Percentiles rank a stretch among this genome's conserved stretches.
These are phyloP conservation scores for Uloborus diversus DNA, from an alignment of 1,140 invertebrate species.

Conservation along the genomic window DNA sequence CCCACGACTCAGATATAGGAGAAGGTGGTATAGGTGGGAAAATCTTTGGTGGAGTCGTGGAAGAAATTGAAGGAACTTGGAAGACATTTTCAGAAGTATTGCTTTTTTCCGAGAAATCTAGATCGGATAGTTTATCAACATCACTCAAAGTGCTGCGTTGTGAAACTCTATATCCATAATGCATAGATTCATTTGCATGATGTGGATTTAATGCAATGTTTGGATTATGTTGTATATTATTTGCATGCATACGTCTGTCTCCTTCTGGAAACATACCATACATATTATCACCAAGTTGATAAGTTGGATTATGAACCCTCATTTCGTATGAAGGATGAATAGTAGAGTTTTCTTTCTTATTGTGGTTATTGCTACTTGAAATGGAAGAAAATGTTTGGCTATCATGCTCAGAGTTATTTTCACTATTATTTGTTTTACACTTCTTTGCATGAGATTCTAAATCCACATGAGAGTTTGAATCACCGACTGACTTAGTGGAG, in stretches of 20 bases:
- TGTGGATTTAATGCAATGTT: slow-evolving; percentile 31
- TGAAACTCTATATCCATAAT: slow-evolving; percentile 36
- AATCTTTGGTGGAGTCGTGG: slow-evolving; percentile 53
- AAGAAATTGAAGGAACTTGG: slow-evolving; percentile 61
- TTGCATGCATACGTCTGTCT: slow-evolving; percentile 29
- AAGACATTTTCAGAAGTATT: slow-evolving; percentile 57
- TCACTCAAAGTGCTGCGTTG: slow-evolving; percentile 3
- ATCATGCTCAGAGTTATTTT: slow-evolving; percentile 27
- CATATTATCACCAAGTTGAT: slow-evolving; percentile 24
- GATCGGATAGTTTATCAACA: slow-evolving; percentile 24
- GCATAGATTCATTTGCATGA: slow-evolving; percentile 27
- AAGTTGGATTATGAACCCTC: slow-evolving; percentile 27
- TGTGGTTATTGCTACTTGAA: slow-evolving; percentile 48
- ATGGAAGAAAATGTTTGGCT: slow-evolving; percentile 52
- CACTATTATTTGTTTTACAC: slow-evolving; percentile 25
- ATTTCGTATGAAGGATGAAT: slow-evolving; percentile 34
- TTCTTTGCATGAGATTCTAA: slow-evolving; percentile 20
- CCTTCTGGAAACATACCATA: slow-evolving; percentile 42
- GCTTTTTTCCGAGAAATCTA: slow-evolving; percentile 42
- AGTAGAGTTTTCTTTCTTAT: slow-evolving; percentile 29
- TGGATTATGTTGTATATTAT: slow-evolving; percentile 38
- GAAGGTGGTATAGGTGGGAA: slow-evolving; percentile 31
- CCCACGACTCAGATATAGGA: slow-evolving; percentile 34
- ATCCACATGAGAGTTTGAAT: slow-evolving; percentile 6
- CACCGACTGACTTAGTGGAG: slow-evolving; percentile 7